Evolutionary conservation across 2,797 vertebrate genomes (phyloP).

Genomic region (Melanotaenia maccullochi): DNA sequence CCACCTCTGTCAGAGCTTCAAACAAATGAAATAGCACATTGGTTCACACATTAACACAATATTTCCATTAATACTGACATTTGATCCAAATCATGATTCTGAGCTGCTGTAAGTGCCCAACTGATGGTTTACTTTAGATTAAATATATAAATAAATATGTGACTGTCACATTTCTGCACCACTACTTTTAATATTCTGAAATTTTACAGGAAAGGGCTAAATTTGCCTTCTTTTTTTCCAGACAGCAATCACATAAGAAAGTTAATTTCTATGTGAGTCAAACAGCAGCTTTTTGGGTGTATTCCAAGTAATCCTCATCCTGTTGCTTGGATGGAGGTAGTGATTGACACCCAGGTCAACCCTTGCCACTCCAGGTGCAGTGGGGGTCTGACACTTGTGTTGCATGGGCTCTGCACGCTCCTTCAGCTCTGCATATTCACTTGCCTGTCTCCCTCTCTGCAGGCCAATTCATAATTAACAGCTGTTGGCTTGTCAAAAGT

Average conservation of each 20-base stretch:
- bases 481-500: conserved; percentile 89
- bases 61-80: too few species aligned
- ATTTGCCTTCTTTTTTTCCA: conserved; percentile 14
- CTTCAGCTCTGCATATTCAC: conserved; percentile 86
- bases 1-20: too few species aligned
- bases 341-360: conserved; percentile 85
- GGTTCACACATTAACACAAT: too few species aligned
- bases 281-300: conserved; percentile 71
- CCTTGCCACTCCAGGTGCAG: conserved; percentile 78
- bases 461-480: conserved; percentile 88
- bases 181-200: not conserved
- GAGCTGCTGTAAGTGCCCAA: not conserved
- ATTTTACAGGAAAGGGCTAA: not conserved
- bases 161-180: not conserved
- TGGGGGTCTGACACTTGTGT: conserved; percentile 85
- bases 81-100: not conserved
- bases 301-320: conserved; percentile 70
- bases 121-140: not conserved
- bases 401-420: conserved; percentile 73
- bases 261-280: conserved; percentile 61
- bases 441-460: conserved; percentile 85
- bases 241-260: conserved; percentile 46
- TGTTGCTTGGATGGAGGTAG: conserved; percentile 65
- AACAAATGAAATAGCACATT: too few species aligned
- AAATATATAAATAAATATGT: not conserved